Evolutionary conservation across 2,113 vertebrate genomes (phyloP).

Genomic region (Ptilonorhynchus violaceus): DNA sequence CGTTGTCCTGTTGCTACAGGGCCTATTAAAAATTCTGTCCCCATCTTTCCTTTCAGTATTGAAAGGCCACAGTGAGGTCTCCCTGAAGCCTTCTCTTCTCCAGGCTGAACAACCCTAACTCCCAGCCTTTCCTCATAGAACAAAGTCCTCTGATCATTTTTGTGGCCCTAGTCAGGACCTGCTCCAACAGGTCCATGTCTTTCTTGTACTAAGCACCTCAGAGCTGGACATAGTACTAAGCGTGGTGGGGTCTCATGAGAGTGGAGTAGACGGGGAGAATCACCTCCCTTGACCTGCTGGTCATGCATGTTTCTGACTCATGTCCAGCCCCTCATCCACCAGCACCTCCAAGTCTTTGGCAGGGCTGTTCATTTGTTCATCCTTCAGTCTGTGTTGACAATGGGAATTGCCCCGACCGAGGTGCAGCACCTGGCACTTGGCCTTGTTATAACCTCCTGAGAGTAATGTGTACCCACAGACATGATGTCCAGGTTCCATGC

Average conservation of each 20-base stretch:
- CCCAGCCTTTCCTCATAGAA: not conserved
- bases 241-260: not conserved
- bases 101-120: not conserved
- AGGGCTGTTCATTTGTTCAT: not conserved
- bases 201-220: not conserved
- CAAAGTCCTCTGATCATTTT: not conserved
- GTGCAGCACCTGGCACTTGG: not conserved
- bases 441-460: not conserved
- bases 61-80: not conserved
- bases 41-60: not conserved
- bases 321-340: not conserved
- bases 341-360: not conserved
- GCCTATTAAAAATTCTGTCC: not conserved
- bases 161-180: not conserved
- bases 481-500: not conserved
- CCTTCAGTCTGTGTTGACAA: not conserved
- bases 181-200: accelerated
- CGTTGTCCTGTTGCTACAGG: not conserved
- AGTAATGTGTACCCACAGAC: not conserved
- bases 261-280: not conserved
- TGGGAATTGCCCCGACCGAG: accelerated
- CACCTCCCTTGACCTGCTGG: not conserved
- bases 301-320: accelerated
- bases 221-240: not conserved
- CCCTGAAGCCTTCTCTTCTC: not conserved